Base-by-base conservation (phyloP, 2,113 vertebrate genomes). In the Pygoscelis antarcticus region DNA sequence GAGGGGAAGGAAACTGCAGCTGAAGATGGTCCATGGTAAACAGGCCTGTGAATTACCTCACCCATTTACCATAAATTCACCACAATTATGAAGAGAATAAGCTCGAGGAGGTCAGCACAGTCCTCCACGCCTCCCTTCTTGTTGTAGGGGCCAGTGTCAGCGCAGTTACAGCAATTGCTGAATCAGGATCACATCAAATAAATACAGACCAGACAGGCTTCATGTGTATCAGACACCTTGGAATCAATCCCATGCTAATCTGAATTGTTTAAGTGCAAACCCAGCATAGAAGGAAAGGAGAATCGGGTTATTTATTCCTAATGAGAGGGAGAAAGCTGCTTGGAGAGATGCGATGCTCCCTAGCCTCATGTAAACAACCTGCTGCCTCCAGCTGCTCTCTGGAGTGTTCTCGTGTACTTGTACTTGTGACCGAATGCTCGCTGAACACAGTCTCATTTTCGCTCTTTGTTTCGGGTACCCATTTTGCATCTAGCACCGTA, bases 351-450 rank as follows among this genome's bases (percentile, higher is more conserved):
- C 0, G 1, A 12, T 20, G 81, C 79, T 84, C 58, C 51, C 30
- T 30, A 60, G 78, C 93, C 93, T 86, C 87, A 16, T 32, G 82
- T 83, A 61, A 95, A 86, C 65, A 96, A 72, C 95, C 90, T 88
- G 89, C 93, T 93, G 68, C 57, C 84, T 82, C 42, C 8, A 13
- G 38, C 95, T 85, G 89, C 93, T 87, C 95, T 79, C 55, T 49
- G 79, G 77, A 26, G 10, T 15, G 68, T 83, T 55, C 85, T 61
- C 51, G 25, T 0, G 4, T 64, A 3, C 44, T 2, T 7, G 61
- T 95, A 64, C 95, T 51, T 62, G 94, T 97, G 95, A 26, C 90
- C 25, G 17, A 93, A 71, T 25, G 91, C 96, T 94, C 34, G 6
- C 93, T 79, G 36, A 46, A 62, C 89, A 85, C 85, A 29, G 47